These are phyloP conservation scores for Itoplectis maculator DNA, from an alignment of 2,888 invertebrate genomes.

Conservation along the genomic window DNA sequence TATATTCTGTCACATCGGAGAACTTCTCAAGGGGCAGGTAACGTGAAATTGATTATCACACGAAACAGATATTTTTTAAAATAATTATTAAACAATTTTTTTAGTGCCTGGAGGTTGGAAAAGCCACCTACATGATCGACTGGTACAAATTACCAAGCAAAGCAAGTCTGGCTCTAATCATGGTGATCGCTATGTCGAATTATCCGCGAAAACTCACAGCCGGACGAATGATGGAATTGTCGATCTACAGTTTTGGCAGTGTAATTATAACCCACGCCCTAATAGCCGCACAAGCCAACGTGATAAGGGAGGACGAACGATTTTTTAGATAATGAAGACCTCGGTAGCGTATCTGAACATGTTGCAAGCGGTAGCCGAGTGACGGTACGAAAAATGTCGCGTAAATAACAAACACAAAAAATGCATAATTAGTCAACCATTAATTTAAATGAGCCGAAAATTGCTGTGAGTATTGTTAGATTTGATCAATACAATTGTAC, in stretches of 20 bases:
- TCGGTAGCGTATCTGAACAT: slow-evolving; percentile 57
- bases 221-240: slow-evolving; percentile 64
- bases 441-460: slow-evolving; percentile 5
- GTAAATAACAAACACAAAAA: not conserved
- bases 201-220: slow-evolving; percentile 63
- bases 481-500: slow-evolving; percentile 69
- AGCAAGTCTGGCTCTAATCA: slow-evolving; percentile 47
- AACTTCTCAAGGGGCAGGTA: slow-evolving; percentile 76
- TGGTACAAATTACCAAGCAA: slow-evolving; percentile 66
- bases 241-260: slow-evolving; percentile 54
- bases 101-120: slow-evolving; percentile 54
- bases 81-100: slow-evolving; percentile 16
- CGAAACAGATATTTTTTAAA: not conserved
- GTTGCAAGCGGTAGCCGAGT: slow-evolving; percentile 49
- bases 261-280: slow-evolving; percentile 43
- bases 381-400: not conserved
- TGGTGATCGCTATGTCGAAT: slow-evolving; percentile 60
- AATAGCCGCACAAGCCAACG: not conserved
- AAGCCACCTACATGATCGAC: slow-evolving; percentile 56
- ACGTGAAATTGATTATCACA: not conserved
- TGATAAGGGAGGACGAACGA: not conserved
- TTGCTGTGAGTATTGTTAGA: not conserved
- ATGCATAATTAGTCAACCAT: slow-evolving; percentile 8
- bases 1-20: slow-evolving; percentile 70
- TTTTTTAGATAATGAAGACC: slow-evolving; percentile 60